A percentile compares a stretch with the other conserved stretches of the same genome.
phyloP scores from a whole-genome alignment of 2,888 invertebrate species.

The Melipona beecheii region DNA sequence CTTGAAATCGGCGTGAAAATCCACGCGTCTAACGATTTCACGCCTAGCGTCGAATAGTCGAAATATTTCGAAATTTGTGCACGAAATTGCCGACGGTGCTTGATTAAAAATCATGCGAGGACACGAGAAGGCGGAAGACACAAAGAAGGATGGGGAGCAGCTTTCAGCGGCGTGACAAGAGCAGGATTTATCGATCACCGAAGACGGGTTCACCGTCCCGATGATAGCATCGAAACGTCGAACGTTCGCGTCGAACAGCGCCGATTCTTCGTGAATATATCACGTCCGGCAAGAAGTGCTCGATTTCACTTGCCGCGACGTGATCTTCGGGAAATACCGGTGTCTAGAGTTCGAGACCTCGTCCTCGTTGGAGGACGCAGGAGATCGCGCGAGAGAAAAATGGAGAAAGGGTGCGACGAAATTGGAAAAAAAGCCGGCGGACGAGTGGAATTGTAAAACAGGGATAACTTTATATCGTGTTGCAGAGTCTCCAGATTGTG shows the following conservation, averaged over 20 bases:
- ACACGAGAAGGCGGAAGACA: neutral
- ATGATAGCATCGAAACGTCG: constrained; percentile 21
- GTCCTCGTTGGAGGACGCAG: neutral
- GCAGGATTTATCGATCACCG: constrained; percentile 32
- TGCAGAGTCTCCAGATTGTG: neutral
- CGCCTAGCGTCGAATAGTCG: too few relatives aligned
- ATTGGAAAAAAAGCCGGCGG: neutral
- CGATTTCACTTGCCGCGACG: constrained; percentile 52
- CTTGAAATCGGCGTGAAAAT: too few relatives aligned
- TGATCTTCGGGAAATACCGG: constrained; percentile 30
- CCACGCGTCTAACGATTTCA: neutral
- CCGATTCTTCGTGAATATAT: constrained; percentile 56
- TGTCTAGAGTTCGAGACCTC: constrained; percentile 41
- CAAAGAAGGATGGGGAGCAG: neutral
- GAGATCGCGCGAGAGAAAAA: constrained; percentile 1
- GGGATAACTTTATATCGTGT: constrained; percentile 19
- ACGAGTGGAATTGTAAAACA: constrained; percentile 37
- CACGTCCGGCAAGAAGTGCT: constrained; percentile 51
- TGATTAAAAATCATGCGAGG: neutral
- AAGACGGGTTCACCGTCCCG: constrained; percentile 7
- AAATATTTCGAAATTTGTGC: neutral
- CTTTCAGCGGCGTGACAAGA: neutral
- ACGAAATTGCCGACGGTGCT: neutral
- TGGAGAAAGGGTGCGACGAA: neutral
- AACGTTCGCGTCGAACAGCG: constrained; percentile 44